phyloP scores from a whole-genome alignment of 1,140 invertebrate genomes.

The Papilio aristodemus region DNA sequence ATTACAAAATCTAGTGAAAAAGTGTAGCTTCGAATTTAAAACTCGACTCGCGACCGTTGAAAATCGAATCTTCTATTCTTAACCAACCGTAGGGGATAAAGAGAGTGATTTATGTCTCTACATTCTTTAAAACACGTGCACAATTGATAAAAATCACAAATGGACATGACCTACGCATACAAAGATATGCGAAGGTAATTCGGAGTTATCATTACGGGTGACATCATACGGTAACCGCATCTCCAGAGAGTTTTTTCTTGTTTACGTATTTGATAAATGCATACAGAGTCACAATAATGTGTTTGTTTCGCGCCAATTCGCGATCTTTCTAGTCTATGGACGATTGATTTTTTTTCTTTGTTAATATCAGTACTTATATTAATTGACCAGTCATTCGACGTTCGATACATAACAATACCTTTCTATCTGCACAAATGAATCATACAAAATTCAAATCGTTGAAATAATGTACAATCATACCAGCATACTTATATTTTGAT shows the following conservation, averaged over 20 bases:
- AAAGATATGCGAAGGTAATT: slow-evolving; percentile 38
- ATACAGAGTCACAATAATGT: slow-evolving; percentile 12
- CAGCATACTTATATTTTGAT: too few relatives aligned
- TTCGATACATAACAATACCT: not conserved
- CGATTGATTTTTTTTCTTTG: slow-evolving; percentile 9
- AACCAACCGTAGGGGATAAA: not conserved
- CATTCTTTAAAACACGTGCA: not conserved
- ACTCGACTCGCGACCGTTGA: too few relatives aligned
- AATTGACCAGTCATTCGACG: slow-evolving; percentile 1
- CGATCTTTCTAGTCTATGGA: slow-evolving; percentile 5
- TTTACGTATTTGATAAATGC: slow-evolving; percentile 14
- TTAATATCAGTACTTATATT: too few relatives aligned
- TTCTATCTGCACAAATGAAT: not conserved
- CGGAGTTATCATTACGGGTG: slow-evolving; percentile 38
- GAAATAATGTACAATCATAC: too few relatives aligned
- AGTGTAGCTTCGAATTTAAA: too few relatives aligned
- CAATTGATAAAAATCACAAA: slow-evolving; percentile 15
- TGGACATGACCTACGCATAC: slow-evolving; percentile 46
- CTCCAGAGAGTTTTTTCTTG: not conserved
- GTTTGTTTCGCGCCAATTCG: slow-evolving; percentile 5
- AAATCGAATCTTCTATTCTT: not conserved
- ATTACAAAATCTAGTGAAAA: too few relatives aligned
- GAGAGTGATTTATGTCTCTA: not conserved
- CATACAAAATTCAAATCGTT: not conserved
- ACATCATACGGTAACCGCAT: not conserved